A percentile compares a stretch with the other conserved stretches of the same genome.
These are phyloP conservation scores for Virgularia gustaviana DNA, from an alignment of 92 coral and sea anemone genomes.

Conservation along the genomic window DNA sequence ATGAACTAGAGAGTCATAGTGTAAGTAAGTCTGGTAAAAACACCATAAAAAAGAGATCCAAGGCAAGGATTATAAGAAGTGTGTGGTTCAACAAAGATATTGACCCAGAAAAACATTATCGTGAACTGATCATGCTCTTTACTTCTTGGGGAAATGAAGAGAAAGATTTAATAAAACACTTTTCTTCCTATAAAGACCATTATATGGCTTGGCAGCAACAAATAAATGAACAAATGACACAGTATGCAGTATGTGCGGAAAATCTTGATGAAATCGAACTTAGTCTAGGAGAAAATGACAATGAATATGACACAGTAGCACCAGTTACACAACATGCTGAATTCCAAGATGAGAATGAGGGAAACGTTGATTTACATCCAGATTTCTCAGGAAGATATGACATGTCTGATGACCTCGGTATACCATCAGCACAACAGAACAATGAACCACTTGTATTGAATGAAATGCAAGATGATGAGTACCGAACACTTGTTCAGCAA, in stretches of 20 bases:
- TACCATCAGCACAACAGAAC: constrained; percentile 1
- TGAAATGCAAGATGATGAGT: constrained; percentile 22
- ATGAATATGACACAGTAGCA: constrained; percentile 5
- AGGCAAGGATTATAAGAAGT: constrained; percentile 35
- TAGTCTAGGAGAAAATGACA: constrained; percentile 2
- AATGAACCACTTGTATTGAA: constrained; percentile 27
- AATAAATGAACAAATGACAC: constrained; percentile 50
- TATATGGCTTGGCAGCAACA: constrained; percentile 24
- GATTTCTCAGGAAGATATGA: constrained; percentile 21
- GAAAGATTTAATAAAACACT: constrained; percentile 48
- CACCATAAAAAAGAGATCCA: constrained; percentile 38
- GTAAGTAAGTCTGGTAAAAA: too few species aligned
- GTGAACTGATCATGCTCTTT: constrained; percentile 64
- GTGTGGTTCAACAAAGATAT: too few species aligned
- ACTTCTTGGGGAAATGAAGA: constrained; percentile 61
- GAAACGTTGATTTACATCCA: constrained; percentile 23
- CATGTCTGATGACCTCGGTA: constrained; percentile 5
- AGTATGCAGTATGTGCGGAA: constrained; percentile 47
- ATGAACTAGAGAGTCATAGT: background rate
- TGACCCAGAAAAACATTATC: constrained; percentile 56
- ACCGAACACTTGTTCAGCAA: background rate
- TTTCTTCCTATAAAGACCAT: constrained; percentile 49
- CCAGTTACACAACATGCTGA: constrained; percentile 23
- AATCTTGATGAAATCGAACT: background rate
- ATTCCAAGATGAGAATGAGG: constrained; percentile 20